phyloP scores from a whole-genome alignment of 2,113 vertebrate species.

The Myotis davidii region DNA sequence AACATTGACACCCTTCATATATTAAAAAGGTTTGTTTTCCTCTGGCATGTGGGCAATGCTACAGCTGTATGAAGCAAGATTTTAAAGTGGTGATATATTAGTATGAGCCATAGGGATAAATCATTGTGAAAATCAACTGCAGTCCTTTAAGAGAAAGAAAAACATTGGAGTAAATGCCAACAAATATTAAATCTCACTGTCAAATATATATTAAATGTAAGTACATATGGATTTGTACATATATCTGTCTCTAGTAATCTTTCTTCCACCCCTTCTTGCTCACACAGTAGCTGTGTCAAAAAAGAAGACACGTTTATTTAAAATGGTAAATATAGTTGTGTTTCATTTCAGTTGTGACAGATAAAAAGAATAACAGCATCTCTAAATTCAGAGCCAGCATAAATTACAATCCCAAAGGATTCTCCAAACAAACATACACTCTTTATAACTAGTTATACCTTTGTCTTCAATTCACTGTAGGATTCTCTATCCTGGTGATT shows the following conservation, averaged over 20 bases:
- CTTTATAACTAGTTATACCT: neutral
- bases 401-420: neutral
- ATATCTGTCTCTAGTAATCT: constrained; percentile 55
- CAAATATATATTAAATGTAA: constrained; percentile 78
- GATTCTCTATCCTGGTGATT: neutral
- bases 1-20: constrained; percentile 79
- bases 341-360: constrained; percentile 45
- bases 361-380: constrained; percentile 18
- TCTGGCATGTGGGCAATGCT: constrained; percentile 43
- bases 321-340: constrained; percentile 23
- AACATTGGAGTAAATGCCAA: constrained; percentile 76
- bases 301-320: constrained; percentile 37
- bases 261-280: constrained; percentile 56
- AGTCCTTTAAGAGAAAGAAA: constrained; percentile 73
- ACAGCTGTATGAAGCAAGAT: constrained; percentile 62
- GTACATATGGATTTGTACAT: constrained; percentile 65
- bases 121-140: constrained; percentile 76
- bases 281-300: constrained; percentile 14
- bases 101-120: constrained; percentile 57
- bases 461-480: neutral
- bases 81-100: constrained; percentile 71
- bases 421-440: neutral
- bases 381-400: neutral
- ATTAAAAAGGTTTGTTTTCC: constrained; percentile 81
- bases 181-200: constrained; percentile 79